Percentiles rank a stretch among this genome's conserved stretches.
Evolutionary conservation across 2,797 vertebrate genomes (phyloP).

Genomic region (Centropyge bicolor): DNA sequence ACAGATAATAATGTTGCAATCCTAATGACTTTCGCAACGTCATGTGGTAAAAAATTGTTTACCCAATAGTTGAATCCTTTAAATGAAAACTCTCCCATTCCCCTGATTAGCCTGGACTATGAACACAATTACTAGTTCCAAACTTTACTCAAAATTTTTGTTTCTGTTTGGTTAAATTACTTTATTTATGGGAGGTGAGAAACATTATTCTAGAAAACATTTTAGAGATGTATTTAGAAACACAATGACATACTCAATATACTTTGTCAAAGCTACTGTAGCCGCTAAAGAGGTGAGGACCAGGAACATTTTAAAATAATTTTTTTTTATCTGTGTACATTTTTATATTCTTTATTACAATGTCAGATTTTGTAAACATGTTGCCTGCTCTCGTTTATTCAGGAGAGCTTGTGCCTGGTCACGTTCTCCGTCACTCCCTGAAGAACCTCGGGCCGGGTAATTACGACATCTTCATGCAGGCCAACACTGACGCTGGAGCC

Average conservation of each 20-base stretch:
- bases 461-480: constrained; percentile 64
- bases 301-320: too few species aligned
- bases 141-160: too few species aligned
- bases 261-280: too few species aligned
- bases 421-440: constrained; percentile 28
- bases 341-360: neutral
- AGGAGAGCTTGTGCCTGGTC: constrained; percentile 47
- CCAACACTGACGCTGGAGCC: constrained; percentile 58
- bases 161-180: too few species aligned
- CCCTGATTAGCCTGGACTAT: neutral
- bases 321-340: neutral
- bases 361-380: neutral
- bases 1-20: neutral
- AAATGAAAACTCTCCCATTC: neutral
- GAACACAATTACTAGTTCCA: too few species aligned
- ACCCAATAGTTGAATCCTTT: too few species aligned
- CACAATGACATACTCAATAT: neutral
- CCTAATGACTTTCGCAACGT: neutral
- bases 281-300: too few species aligned
- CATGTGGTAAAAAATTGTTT: too few species aligned
- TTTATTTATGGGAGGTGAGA: neutral
- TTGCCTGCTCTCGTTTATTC: constrained; percentile 1
- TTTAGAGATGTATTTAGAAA: neutral
- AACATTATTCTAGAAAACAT: too few species aligned
- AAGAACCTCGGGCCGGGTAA: constrained; percentile 54